Percentiles rank a stretch among this genome's conserved stretches.
These are phyloP conservation scores for Eretmocerus hayati DNA, from an alignment of 2,888 invertebrate species.

Conservation along the genomic window DNA sequence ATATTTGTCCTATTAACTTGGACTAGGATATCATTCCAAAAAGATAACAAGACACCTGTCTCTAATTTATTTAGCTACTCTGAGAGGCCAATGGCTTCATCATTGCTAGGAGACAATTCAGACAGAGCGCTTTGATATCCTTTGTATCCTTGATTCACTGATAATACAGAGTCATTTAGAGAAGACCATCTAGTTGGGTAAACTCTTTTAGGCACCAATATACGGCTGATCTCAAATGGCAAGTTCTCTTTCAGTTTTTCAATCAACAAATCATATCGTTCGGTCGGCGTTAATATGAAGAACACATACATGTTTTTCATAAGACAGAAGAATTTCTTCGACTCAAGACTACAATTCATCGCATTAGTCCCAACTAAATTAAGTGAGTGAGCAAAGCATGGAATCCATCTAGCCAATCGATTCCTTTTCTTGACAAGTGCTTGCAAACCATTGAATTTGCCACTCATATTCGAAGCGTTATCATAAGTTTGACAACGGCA, in stretches of 20 bases:
- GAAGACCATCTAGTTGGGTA: conserved; percentile 8
- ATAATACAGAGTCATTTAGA: conserved; percentile 5
- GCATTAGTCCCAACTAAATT: conserved; percentile 5
- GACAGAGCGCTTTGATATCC: background rate
- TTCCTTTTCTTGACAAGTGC: background rate
- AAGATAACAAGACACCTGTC: conserved; percentile 15
- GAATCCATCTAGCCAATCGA: background rate
- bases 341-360: too few relatives aligned
- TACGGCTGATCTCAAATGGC: conserved; percentile 1
- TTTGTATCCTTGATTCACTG: conserved; percentile 8
- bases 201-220: conserved; percentile 8
- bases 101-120: background rate
- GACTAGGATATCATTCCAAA: conserved; percentile 17
- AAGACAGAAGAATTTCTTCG: background rate
- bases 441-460: too few relatives aligned
- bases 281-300: background rate
- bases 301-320: background rate
- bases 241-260: background rate
- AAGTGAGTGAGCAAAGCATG: conserved; percentile 5
- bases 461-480: too few relatives aligned
- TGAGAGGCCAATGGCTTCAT: conserved; percentile 13
- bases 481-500: too few relatives aligned
- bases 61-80: conserved; percentile 18
- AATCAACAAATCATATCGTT: background rate
- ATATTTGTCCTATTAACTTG: conserved; percentile 15